Base-by-base conservation (phyloP, 2,797 vertebrate genomes). In the Cygnus olor region DNA sequence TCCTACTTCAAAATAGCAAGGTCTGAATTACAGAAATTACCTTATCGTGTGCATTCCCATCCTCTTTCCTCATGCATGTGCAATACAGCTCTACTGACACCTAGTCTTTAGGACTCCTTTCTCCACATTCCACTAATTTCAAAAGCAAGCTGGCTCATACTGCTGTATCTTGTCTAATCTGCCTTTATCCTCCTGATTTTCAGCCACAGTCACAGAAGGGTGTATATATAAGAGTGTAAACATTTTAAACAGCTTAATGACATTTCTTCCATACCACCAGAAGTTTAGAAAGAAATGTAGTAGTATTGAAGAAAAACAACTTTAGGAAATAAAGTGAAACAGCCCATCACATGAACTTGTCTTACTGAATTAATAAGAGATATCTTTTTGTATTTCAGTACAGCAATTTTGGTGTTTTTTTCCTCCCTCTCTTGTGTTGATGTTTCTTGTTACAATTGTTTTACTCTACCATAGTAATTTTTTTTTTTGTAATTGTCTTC, bases 201-300 rank as follows among this genome's bases (percentile, higher is more conserved):
- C 78, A 91, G 76, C 53, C 85, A 82, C 72, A 63, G 11, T 68
- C 79, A 72, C 27, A 38, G 73, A 78, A 93, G 51, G 36, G 40
- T 45, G 49, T 19, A 94, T 22, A 63, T 73, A 34, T 51, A 73
- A 74, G n/a, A 65, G 25, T 1, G 74, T 93, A 95, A 96, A 96
- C 90, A 85, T 74, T 77, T 93, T 74, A 14, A 90, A 90, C 64
- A 88, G 40, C 53, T 87, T 91, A 87, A 68, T 53, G 72, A 42
- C 57, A 80, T 74, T 94, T 82, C 61, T 87, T 85, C 84, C 7
- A 28, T 85, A 89, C 88, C 72, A 87, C 60, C 68, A 80, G 28
- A 94, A 84, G 18, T 74, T 71, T n/a, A 44, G 49, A 89, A 34
- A 72, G 34, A 68, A 88, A 84, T 0, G 0, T 57, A 51, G 84